Evolutionary conservation across 1,140 invertebrate genomes (phyloP).

Genomic region (Brachystomella parvula): DNA sequence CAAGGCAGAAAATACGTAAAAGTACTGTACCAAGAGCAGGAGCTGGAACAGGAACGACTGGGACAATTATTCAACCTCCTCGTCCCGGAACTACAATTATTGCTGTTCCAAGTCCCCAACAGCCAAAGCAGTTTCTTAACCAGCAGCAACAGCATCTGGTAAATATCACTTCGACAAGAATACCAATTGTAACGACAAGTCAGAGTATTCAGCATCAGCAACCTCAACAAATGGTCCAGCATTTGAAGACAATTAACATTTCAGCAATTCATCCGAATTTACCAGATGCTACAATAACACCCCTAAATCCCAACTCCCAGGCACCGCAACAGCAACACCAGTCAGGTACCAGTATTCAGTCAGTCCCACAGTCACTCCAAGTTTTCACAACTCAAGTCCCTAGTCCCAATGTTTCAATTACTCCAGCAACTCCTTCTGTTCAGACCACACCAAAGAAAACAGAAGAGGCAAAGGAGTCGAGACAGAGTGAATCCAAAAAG

Average conservation of each 20-base stretch:
- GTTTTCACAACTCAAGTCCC: constrained; percentile 36
- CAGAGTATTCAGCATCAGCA: not conserved
- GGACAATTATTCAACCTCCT: constrained; percentile 8
- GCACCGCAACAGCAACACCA: not conserved
- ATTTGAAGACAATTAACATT: constrained; percentile 37
- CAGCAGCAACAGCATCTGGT: constrained; percentile 44
- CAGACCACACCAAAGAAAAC: constrained; percentile 15
- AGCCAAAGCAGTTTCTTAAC: not conserved
- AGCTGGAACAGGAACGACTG: constrained; percentile 21
- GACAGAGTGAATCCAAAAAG: constrained; percentile 4
- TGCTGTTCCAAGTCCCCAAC: constrained; percentile 11
- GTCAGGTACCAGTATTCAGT: constrained; percentile 10
- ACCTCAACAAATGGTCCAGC: constrained; percentile 17
- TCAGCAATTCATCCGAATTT: constrained; percentile 33
- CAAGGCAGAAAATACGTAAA: constrained; percentile 30
- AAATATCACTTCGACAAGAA: constrained; percentile 21
- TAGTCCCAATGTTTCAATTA: constrained; percentile 34
- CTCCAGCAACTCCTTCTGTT: constrained; percentile 27
- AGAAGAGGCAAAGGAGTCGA: constrained; percentile 22
- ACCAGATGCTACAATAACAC: constrained; percentile 35
- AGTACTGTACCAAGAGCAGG: constrained; percentile 21
- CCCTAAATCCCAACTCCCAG: constrained; percentile 27
- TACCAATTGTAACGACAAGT: constrained; percentile 15
- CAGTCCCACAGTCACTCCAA: constrained; percentile 24
- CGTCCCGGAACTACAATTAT: constrained; percentile 18